Percentiles rank a stretch among this genome's conserved stretches.
These are phyloP conservation scores for Phylloscopus whistleri DNA, from an alignment of 2,113 vertebrate genomes.

Conservation along the genomic window DNA sequence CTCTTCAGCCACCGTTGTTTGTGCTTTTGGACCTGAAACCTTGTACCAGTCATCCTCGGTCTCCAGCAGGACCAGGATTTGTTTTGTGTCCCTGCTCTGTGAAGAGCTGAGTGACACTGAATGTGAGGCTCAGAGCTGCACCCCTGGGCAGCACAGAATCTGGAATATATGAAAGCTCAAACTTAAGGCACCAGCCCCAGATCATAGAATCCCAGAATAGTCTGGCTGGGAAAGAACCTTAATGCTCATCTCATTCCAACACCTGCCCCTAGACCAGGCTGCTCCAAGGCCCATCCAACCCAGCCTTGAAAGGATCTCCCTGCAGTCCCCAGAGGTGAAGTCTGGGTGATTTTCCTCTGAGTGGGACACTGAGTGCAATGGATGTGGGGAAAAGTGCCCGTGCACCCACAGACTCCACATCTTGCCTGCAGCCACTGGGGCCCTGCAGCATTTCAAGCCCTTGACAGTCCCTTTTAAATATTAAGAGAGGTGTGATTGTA, in stretches of 20 bases:
- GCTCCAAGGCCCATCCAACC: neutral
- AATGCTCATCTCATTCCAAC: neutral
- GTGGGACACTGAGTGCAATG: neutral
- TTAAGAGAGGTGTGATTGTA: neutral
- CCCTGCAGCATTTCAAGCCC: neutral
- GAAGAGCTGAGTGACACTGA: neutral
- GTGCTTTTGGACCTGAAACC: neutral
- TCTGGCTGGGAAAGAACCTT: neutral
- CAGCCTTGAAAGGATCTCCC: neutral
- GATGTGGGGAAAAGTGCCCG: accelerated
- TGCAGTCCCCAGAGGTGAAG: neutral
- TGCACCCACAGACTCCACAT: neutral
- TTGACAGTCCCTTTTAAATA: neutral
- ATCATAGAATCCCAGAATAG: neutral
- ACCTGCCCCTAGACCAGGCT: neutral
- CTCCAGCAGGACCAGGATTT: neutral
- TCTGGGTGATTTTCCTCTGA: neutral
- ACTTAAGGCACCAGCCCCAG: neutral
- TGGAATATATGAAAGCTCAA: neutral
- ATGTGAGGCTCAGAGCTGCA: neutral
- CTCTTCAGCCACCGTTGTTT: no score
- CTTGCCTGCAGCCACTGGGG: neutral
- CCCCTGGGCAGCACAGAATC: neutral
- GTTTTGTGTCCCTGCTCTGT: neutral
- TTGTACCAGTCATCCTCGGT: neutral